A percentile compares a stretch with the other conserved stretches of the same genome.
Conservation (phyloP, 2,797 vertebrate species). For the Hydrolagus colliei region DNA sequence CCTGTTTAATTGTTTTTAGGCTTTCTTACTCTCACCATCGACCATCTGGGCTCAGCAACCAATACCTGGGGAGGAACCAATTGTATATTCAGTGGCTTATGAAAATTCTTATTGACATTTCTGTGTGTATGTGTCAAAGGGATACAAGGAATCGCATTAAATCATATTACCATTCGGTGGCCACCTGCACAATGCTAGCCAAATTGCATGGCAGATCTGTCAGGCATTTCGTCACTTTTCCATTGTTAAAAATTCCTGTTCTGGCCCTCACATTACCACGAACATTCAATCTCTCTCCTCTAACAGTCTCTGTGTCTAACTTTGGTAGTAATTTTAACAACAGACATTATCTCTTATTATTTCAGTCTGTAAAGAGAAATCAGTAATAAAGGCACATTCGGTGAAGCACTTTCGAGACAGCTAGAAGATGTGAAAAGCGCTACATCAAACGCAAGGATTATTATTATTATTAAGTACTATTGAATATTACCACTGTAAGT, state of each 20-base stretch:
- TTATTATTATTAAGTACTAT: not conserved
- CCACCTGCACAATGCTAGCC: not conserved
- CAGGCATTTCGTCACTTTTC: not conserved
- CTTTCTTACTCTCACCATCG: not conserved
- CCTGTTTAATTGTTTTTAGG: not conserved
- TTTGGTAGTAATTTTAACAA: not conserved
- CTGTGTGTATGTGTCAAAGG: not conserved
- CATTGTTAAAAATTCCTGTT: not conserved
- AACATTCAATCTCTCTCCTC: not conserved
- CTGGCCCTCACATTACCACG: not conserved
- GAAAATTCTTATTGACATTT: not conserved
- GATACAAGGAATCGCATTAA: not conserved
- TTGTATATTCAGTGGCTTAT: not conserved
- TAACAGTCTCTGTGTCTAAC: not conserved
- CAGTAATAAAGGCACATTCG: not conserved
- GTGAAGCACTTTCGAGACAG: no score
- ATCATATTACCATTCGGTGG: not conserved
- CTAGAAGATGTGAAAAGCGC: no score
- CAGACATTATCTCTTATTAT: not conserved
- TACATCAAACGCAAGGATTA: no score
- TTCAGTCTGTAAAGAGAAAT: slow-evolving; percentile 9
- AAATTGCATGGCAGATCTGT: not conserved
- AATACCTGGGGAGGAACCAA: not conserved
- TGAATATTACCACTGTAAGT: not conserved
- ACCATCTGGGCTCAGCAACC: not conserved